Evolutionary conservation across 2,113 vertebrate species (phyloP), one percentile per base, ranked within the genome.

Genomic region (Chitala chitala): DNA sequence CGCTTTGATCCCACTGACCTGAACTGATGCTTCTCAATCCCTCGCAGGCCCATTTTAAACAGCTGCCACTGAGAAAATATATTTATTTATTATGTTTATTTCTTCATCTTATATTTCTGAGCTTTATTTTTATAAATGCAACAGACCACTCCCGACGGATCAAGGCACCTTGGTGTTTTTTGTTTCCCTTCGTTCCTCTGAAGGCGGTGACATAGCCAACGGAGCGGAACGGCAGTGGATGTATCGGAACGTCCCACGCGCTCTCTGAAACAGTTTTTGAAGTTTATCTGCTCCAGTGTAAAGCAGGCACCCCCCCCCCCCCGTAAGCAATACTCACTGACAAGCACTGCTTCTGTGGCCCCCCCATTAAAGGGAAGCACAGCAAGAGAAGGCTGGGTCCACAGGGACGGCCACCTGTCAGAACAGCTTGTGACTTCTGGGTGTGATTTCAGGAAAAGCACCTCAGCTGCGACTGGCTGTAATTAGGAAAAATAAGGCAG

Each of bases 371-470:
- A 66, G 61, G 15, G 61, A 65, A 65, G 36, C 36, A 36, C 40
- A 48, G 48, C 15, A 29, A 70, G 48, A 53, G 20, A 29, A 33
- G 31, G 31, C 48, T 42, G 5, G 17, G 63, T 66, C 63, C 63
- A 29, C 12, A 2, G 56, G 42, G 31, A 63, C 44, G 29, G 44
- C 42, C 58, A 31, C 56, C 31, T 63, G 58, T 53, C 46, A 31
- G 58, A 48, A 51, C 42, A 36, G 58, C 72, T 59, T 73, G 72
- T 38, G 72, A 48, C 72, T 51, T 73, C 42, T 33, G n/a, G 44
- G 46, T 50, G 44, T 26, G 42, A 46, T 58, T 72, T 56, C 64
- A 26, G 48, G 15, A 54, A 70, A 54, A n/a, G 48, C n/a, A 20
- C 46, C 24, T 17, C 15, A n/a, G 71, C 56, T 36, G 22, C 36